Evolutionary conservation across 1,140 invertebrate genomes (phyloP), one percentile per base, ranked within the genome.

Genomic region (Diuraphis noxia): DNA sequence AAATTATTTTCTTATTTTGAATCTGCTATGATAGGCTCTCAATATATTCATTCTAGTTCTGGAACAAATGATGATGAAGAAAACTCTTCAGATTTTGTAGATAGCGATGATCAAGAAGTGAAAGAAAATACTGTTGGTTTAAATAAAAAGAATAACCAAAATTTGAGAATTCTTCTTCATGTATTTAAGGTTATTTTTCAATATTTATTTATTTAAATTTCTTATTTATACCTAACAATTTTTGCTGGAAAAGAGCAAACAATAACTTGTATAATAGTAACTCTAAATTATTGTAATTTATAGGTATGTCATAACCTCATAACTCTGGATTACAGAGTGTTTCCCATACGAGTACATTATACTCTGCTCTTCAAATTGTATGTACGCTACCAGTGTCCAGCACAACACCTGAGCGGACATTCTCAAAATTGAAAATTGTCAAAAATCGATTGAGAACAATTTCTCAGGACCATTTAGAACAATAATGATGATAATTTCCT

Each of bases 171-270:
- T 41, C 81, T 84, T 40, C 81, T 84, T 84, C 81, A 84, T 40
- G 81, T 84, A 43, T 84, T 84, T 84, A 84, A 84, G 81, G 81
- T 84, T 41, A 40, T 82, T 82, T 38, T 21, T 82, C 17, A 23
- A 56, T 56, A 82, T 82, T 82, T 82, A 82, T 41, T 84, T 43
- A 84, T 84, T 41, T 84, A 84, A 41, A 84, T 84, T 84, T 25
- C 21, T 6, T 9, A 43, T 84, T 84, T 82, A 82, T 82, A 38
- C 10, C 79, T 82, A 41, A 34, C 34, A 38, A 81, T 81, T 81
- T 34, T 81, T 82, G 79, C 79, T 82, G 38, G 79, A 82, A 17
- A 82, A 82, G 21, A 82, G 79, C 79, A 82, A 82, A 82, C 10
- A 82, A 82, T 82, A 36, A 36, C 36, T 82, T 82, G 9, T 82